Conservation (phyloP, 2,113 vertebrate genomes). For the Strix aluco region DNA sequence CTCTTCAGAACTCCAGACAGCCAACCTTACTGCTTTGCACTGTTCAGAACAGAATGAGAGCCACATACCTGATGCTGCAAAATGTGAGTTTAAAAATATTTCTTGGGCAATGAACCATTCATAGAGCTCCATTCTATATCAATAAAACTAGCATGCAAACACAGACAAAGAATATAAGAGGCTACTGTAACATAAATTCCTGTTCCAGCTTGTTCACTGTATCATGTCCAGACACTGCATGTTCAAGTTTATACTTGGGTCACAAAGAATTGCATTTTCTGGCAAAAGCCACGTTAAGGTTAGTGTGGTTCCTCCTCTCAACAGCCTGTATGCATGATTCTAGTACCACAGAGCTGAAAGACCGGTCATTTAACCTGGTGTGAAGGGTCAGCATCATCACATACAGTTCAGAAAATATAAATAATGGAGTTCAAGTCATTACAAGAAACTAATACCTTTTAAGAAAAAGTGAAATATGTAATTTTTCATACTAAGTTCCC, state of each 20-base stretch:
- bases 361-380: not conserved
- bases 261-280: not conserved
- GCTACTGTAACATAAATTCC: not conserved
- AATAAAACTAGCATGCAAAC: not conserved
- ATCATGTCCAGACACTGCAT: not conserved
- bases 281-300: not conserved
- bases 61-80: not conserved
- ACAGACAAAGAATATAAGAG: not conserved
- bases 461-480: not conserved
- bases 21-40: not conserved
- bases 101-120: not conserved
- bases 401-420: not conserved
- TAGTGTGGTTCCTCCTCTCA: not conserved
- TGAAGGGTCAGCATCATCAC: not conserved
- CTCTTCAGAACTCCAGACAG: not conserved
- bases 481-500: not conserved
- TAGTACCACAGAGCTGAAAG: not conserved
- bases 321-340: not conserved
- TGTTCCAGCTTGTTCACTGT: not conserved
- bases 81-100: not conserved
- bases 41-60: not conserved
- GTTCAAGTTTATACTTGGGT: not conserved
- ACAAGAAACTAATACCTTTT: not conserved
- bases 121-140: not conserved
- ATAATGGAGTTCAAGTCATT: not conserved